Evolutionary conservation across 1,140 invertebrate species (phyloP).

Genomic region (Camponotus floridanus): DNA sequence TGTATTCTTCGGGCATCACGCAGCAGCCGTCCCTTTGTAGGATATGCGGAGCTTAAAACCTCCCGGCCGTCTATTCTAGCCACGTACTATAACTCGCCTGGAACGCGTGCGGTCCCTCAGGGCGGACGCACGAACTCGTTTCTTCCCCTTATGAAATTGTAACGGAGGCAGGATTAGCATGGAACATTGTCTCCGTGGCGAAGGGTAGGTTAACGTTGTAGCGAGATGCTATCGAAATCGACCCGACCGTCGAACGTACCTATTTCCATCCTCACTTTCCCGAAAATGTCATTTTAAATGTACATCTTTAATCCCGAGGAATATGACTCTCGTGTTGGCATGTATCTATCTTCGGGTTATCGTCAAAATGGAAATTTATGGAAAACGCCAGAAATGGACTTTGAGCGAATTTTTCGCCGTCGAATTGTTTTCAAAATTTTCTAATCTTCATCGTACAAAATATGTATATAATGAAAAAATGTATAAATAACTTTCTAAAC

Average conservation of each 20-base stretch:
- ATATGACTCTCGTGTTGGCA: neutral
- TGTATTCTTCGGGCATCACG: conserved; percentile 56
- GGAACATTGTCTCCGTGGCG: conserved; percentile 71
- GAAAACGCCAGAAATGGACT: neutral
- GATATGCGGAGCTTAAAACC: conserved; percentile 30
- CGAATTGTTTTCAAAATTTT: too few relatives aligned
- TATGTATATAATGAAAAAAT: too few relatives aligned
- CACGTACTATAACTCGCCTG: conserved; percentile 69
- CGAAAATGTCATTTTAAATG: conserved; percentile 44
- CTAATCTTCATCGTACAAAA: too few relatives aligned
- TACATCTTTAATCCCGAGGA: conserved; percentile 17
- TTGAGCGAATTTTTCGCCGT: neutral
- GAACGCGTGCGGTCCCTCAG: conserved; percentile 66
- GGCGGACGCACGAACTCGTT: conserved; percentile 69
- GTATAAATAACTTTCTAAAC: too few relatives aligned
- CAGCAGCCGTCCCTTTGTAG: conserved; percentile 62
- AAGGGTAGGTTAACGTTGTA: conserved; percentile 57
- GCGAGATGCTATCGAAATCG: conserved; percentile 71
- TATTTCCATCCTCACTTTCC: conserved; percentile 55
- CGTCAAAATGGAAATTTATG: neutral
- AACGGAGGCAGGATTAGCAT: conserved; percentile 79
- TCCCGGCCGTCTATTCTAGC: conserved; percentile 63
- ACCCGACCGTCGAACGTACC: conserved; percentile 37
- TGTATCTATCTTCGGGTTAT: neutral
- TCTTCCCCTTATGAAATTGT: conserved; percentile 79